These are phyloP conservation scores for Spilogale gracilis DNA, from an alignment of 2,113 vertebrate species.

Conservation along the genomic window DNA sequence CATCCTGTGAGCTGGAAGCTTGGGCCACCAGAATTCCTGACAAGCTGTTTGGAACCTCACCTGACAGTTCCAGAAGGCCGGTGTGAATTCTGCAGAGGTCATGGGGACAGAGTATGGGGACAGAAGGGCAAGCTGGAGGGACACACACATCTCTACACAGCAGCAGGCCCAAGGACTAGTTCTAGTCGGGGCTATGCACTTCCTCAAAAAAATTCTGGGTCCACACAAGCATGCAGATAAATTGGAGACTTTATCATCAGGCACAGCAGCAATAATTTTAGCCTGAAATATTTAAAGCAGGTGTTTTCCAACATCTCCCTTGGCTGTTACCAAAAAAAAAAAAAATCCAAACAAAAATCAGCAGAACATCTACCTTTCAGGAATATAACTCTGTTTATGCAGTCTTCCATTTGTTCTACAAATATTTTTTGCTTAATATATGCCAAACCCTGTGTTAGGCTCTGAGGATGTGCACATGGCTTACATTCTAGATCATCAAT, in stretches of 20 bases:
- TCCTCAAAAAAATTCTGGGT: background rate
- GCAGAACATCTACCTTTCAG: conserved; percentile 25
- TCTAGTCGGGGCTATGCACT: background rate
- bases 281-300: conserved; percentile 51
- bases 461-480: background rate
- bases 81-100: background rate
- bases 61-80: background rate
- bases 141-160: background rate
- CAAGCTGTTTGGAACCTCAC: background rate
- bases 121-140: background rate
- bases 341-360: conserved; percentile 25
- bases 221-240: background rate
- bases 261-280: background rate
- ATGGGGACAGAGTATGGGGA: background rate
- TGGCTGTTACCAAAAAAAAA: background rate
- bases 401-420: conserved; percentile 2
- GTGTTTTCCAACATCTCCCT: conserved; percentile 38
- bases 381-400: background rate
- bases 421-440: background rate
- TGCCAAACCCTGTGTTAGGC: background rate
- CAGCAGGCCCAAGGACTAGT: background rate
- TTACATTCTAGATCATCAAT: background rate
- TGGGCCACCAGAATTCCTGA: background rate
- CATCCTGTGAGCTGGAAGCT: background rate
- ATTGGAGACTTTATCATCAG: background rate